Conservation (phyloP, 2,797 vertebrate genomes). For the Amblyraja radiata region DNA sequence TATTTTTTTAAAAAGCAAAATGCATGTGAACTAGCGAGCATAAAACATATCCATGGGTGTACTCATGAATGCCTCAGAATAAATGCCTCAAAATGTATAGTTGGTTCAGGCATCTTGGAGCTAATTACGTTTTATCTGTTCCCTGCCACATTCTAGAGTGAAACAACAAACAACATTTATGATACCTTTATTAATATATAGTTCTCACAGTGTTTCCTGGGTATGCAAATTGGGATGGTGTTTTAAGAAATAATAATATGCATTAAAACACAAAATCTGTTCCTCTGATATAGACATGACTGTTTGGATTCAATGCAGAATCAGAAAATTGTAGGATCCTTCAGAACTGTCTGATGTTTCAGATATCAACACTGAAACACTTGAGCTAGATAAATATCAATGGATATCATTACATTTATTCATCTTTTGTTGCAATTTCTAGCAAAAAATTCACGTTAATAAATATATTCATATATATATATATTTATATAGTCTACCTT, state of each 20-base stretch:
- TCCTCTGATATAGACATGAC: background rate
- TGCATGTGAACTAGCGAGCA: background rate
- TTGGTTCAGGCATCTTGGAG: background rate
- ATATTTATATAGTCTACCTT: too few relatives aligned
- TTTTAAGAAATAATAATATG: constrained; percentile 15
- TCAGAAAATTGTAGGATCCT: background rate
- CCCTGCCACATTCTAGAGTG: background rate
- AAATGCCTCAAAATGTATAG: background rate
- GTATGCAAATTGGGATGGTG: background rate
- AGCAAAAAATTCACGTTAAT: background rate
- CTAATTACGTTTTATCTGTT: constrained; percentile 14
- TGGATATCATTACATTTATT: background rate
- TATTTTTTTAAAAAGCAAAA: background rate
- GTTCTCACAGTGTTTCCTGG: background rate
- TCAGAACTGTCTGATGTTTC: background rate
- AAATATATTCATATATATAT: too few relatives aligned
- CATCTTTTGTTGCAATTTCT: constrained; percentile 9
- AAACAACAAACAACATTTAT: background rate
- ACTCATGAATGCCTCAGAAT: background rate
- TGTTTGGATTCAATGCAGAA: background rate
- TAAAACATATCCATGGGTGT: background rate
- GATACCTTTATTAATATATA: background rate
- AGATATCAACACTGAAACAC: constrained; percentile 1
- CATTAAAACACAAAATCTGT: background rate
- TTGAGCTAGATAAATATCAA: background rate